phyloP scores from a whole-genome alignment of 2,888 invertebrate genomes.

The Anarsia innoxiella region DNA sequence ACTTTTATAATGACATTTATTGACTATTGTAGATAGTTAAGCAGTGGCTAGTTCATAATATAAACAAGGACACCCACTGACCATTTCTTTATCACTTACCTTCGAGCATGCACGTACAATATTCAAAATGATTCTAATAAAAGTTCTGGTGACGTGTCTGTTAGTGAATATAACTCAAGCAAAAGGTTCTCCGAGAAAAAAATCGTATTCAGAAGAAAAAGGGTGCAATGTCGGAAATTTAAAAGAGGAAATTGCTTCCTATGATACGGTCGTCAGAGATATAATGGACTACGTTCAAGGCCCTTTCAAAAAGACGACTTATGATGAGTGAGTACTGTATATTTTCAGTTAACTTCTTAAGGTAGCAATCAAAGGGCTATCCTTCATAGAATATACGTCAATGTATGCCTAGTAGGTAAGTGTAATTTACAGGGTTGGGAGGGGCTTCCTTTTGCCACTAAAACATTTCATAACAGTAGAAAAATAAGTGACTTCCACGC shows the following conservation, averaged over 20 bases:
- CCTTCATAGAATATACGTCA: no score
- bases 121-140: no score
- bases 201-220: conserved; percentile 25
- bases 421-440: neutral
- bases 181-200: conserved; percentile 22
- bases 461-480: neutral
- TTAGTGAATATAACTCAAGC: conserved; percentile 16
- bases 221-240: conserved; percentile 22
- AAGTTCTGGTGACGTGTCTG: no score
- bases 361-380: neutral
- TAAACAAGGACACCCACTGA: no score
- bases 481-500: neutral
- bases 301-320: conserved; percentile 73
- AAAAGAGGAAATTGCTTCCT: conserved; percentile 75
- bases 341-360: neutral
- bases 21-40: no score
- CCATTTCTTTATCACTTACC: no score
- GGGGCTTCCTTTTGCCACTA: no score
- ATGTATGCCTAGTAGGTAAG: no score
- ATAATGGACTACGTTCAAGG: conserved; percentile 72
- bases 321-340: conserved; percentile 59
- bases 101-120: no score
- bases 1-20: no score
- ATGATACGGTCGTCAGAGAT: conserved; percentile 60
- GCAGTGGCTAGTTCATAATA: no score